phyloP scores from a whole-genome alignment of 2,888 invertebrate species.

The Chelonus formosanus region DNA sequence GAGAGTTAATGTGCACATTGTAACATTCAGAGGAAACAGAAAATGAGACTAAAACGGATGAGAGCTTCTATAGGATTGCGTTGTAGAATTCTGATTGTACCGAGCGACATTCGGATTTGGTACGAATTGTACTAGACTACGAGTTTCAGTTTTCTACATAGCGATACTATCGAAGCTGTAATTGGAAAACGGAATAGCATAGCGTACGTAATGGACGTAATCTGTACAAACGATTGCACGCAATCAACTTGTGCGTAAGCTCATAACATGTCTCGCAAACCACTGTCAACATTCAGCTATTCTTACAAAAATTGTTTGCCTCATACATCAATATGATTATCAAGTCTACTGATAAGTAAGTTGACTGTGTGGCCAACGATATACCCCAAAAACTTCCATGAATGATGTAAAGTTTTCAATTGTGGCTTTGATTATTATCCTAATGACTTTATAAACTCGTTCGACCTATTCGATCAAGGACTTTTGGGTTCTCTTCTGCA shows the following conservation, averaged over 20 bases:
- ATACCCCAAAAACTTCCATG: too few relatives aligned
- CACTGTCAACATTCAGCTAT: neutral
- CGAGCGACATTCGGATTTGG: constrained; percentile 28
- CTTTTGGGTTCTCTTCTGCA: constrained; percentile 3
- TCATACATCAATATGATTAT: too few relatives aligned
- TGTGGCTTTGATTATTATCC: neutral
- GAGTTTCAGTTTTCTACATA: constrained; percentile 7
- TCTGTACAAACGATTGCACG: constrained; percentile 36
- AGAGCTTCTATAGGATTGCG: neutral
- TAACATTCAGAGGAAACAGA: neutral
- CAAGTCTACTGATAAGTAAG: too few relatives aligned
- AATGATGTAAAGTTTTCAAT: neutral
- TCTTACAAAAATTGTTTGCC: too few relatives aligned
- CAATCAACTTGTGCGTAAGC: constrained; percentile 23
- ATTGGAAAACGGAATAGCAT: constrained; percentile 41
- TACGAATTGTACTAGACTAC: constrained; percentile 1
- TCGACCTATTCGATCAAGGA: constrained; percentile 3
- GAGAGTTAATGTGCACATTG: neutral
- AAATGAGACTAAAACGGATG: constrained; percentile 20
- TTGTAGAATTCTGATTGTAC: constrained; percentile 33
- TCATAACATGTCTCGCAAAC: neutral
- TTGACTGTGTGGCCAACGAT: too few relatives aligned
- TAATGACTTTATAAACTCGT: constrained; percentile 16
- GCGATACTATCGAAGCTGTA: constrained; percentile 20
- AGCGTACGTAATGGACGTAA: constrained; percentile 40